Percentiles rank a stretch among this genome's conserved stretches.
These are phyloP conservation scores for Eclectus roratus DNA, from an alignment of 2,113 vertebrate genomes.

Conservation along the genomic window DNA sequence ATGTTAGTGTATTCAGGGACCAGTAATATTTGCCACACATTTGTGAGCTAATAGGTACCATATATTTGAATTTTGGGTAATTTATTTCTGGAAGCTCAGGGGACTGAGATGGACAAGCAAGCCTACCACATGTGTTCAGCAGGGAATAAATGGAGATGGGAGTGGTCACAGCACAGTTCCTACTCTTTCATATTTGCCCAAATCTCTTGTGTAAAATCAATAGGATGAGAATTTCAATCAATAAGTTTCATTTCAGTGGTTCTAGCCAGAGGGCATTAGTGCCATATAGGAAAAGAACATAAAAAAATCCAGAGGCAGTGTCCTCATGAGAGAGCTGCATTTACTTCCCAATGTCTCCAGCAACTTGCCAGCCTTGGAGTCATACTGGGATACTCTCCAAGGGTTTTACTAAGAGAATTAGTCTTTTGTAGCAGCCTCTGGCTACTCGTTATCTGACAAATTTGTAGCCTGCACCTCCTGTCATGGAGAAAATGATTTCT, in stretches of 20 bases:
- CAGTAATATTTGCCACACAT: background rate
- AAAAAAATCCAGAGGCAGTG: conserved; percentile 1
- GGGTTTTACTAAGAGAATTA: conserved; percentile 27
- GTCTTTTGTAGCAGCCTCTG: conserved; percentile 43
- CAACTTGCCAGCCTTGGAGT: background rate
- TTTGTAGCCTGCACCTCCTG: background rate
- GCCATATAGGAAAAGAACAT: background rate
- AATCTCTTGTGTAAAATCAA: conserved; percentile 38
- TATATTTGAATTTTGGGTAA: background rate
- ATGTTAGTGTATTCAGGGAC: background rate
- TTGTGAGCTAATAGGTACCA: background rate
- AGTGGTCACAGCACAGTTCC: background rate
- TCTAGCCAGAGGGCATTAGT: conserved; percentile 31
- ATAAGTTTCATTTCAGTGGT: conserved; percentile 41
- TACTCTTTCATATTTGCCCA: background rate
- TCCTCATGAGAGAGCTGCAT: background rate
- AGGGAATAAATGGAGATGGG: background rate
- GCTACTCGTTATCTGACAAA: conserved; percentile 27
- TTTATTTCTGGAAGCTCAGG: background rate
- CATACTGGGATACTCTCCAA: conserved; percentile 29
- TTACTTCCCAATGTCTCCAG: background rate
- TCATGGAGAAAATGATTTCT: background rate
- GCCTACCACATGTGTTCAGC: background rate
- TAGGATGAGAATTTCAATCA: conserved; percentile 53
- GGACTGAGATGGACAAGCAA: background rate